These are phyloP conservation scores for Nothocercus nigrocapillus DNA, from an alignment of 2,113 vertebrate genomes.

Conservation along the genomic window DNA sequence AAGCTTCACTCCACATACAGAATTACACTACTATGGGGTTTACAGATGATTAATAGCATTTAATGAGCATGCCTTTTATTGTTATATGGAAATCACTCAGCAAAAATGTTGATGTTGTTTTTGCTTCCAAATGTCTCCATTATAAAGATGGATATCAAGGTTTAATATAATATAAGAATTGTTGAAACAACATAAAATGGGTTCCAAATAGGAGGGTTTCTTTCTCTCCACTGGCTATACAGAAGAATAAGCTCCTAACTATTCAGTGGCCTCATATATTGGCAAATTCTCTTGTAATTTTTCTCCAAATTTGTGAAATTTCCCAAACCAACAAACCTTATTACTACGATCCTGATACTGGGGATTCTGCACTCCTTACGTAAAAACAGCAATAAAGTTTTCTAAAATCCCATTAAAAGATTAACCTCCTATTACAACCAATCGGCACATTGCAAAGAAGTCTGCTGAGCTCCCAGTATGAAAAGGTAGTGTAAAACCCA, in stretches of 20 bases:
- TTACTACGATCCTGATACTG: background rate
- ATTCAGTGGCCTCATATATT: background rate
- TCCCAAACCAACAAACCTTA: slow-evolving; percentile 3
- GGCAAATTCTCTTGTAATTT: background rate
- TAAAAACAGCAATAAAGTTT: slow-evolving; percentile 13
- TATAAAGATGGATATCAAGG: background rate
- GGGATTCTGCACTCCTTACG: slow-evolving; percentile 2
- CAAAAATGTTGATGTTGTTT: background rate
- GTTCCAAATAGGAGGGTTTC: background rate
- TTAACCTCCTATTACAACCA: slow-evolving; percentile 34
- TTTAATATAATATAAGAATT: background rate
- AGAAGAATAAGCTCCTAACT: background rate
- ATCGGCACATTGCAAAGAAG: background rate
- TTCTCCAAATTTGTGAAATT: slow-evolving; percentile 14
- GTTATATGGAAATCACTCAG: background rate
- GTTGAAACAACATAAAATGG: background rate
- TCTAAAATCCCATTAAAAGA: slow-evolving; percentile 65
- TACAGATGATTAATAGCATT: background rate
- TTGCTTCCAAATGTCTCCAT: background rate
- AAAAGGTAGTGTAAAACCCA: background rate
- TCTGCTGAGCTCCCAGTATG: background rate
- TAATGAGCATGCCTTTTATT: background rate
- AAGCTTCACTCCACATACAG: background rate
- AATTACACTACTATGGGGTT: background rate
- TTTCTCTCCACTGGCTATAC: background rate